Evolutionary conservation across 1,140 invertebrate species (phyloP).

Genomic region (Luehdorfia chinensis): DNA sequence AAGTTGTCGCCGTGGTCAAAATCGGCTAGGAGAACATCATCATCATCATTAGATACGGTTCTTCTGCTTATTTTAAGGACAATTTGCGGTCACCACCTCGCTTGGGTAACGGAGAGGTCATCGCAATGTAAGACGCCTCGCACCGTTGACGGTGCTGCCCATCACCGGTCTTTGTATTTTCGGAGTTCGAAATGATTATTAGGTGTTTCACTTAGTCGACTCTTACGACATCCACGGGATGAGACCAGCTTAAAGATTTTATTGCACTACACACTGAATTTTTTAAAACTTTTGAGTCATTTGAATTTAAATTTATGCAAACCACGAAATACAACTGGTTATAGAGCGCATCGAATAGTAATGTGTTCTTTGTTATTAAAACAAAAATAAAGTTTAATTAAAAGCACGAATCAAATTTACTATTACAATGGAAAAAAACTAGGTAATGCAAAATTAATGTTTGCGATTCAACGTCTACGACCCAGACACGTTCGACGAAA

Average conservation of each 20-base stretch:
- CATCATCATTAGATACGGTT: background rate
- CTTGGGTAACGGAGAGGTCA: no score
- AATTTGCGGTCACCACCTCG: background rate
- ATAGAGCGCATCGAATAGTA: background rate
- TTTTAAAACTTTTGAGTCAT: background rate
- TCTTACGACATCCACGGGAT: no score
- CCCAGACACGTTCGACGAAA: slow-evolving; percentile 59
- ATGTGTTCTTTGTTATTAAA: slow-evolving; percentile 4
- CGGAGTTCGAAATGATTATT: no score
- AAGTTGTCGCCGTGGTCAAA: no score
- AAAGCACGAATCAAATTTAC: slow-evolving; percentile 30
- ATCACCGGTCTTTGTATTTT: no score
- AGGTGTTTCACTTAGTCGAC: no score
- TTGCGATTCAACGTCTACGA: slow-evolving; percentile 49
- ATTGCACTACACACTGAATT: no score
- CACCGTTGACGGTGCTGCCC: no score
- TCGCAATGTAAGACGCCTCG: no score
- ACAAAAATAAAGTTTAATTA: slow-evolving; percentile 22
- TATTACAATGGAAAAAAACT: slow-evolving; percentile 38
- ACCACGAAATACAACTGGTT: background rate
- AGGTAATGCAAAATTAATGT: slow-evolving; percentile 53
- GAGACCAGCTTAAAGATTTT: no score
- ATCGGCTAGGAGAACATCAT: background rate
- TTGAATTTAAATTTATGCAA: background rate
- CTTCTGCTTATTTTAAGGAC: no score